phyloP scores from a whole-genome alignment of 2,888 invertebrate genomes.

The Tetheella fluctuosa region DNA sequence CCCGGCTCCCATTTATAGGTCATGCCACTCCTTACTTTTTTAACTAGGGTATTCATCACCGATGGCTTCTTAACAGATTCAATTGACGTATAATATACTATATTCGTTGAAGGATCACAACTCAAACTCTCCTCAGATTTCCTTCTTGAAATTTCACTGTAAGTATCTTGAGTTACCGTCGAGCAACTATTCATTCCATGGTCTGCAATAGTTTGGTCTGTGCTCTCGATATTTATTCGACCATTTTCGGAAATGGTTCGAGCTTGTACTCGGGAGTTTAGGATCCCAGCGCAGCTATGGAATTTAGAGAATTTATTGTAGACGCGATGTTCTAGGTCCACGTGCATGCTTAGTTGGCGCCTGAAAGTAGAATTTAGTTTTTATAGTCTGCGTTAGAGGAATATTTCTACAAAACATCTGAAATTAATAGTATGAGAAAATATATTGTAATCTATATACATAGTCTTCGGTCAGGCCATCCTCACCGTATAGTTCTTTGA shows the following conservation, averaged over 20 bases:
- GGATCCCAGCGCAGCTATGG: constrained; percentile 60
- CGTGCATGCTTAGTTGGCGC: constrained; percentile 64
- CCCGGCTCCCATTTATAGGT: constrained; percentile 72
- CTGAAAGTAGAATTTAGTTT: constrained; percentile 41
- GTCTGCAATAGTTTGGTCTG: constrained; percentile 23
- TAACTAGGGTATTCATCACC: constrained; percentile 39
- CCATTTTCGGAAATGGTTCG: constrained; percentile 41
- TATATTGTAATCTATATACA: too few relatives aligned
- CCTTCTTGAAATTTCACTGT: constrained; percentile 29
- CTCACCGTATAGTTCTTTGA: too few relatives aligned
- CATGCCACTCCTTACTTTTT: constrained; percentile 43
- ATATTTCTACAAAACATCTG: too few relatives aligned
- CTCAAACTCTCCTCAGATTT: constrained; percentile 50
- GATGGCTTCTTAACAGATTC: constrained; percentile 56
- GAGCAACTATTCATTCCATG: constrained; percentile 24
- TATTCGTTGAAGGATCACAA: constrained; percentile 61
- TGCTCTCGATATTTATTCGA: constrained; percentile 41
- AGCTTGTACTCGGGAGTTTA: constrained; percentile 28
- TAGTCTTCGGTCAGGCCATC: too few relatives aligned
- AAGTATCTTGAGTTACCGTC: constrained; percentile 28
- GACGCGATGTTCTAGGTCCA: constrained; percentile 57
- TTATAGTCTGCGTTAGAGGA: too few relatives aligned
- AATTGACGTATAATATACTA: constrained; percentile 58
- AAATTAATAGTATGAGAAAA: too few relatives aligned
- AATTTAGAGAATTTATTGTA: constrained; percentile 63